Base-by-base conservation (phyloP, 2,888 invertebrate species). In the Melinaea marsaeus region DNA sequence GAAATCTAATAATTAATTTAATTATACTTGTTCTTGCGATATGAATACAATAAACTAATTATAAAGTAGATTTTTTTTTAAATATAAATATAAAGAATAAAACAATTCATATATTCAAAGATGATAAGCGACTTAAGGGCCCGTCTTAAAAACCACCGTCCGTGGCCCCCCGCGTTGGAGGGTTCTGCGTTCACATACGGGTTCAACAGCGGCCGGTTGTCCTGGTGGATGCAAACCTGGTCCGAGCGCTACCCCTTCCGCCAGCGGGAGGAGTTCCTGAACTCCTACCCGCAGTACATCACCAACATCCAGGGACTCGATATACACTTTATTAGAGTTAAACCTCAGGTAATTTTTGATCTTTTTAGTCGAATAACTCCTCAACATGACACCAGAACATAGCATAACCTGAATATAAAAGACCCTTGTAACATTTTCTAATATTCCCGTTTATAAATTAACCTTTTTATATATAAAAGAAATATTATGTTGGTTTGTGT, bases 201-300 rank as follows among this genome's bases (percentile, higher is more conserved):
- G 3, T 93, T 96, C 79, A 95, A 96, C 78, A 87, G 93, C 0
- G 90, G 92, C 0, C 92, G 93, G 61, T 79, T 97, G 46, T 84
- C 92, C 56, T 86, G 89, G 58, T 90, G 97, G 71, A 77, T 95
- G 2, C 87, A 93, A 32, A 95, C 96, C 83, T 98, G 98, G 98
- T 92, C 90, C 4, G 92, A 93, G n/a, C 89, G 93, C 48, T 97
- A 95, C 78, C 91, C 95, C 67, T 81, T 90, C 64, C 83, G 83
- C 55, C 90, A 93, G 64, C 90, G 95, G 11, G 94, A 96, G 79
- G 79, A 83, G 6, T 88, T 91, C 65, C 81, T 97, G 34, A 97
- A 97, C 77, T 86, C 92, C 64, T 94, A 93, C 72, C 93, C 94
- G 0, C 95, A 51, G 51, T 51, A 32, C 51, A 32, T 51, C 32